These are phyloP conservation scores for Tryphoninae sp. DNA, from an alignment of 2,888 invertebrate species.

Conservation along the genomic window DNA sequence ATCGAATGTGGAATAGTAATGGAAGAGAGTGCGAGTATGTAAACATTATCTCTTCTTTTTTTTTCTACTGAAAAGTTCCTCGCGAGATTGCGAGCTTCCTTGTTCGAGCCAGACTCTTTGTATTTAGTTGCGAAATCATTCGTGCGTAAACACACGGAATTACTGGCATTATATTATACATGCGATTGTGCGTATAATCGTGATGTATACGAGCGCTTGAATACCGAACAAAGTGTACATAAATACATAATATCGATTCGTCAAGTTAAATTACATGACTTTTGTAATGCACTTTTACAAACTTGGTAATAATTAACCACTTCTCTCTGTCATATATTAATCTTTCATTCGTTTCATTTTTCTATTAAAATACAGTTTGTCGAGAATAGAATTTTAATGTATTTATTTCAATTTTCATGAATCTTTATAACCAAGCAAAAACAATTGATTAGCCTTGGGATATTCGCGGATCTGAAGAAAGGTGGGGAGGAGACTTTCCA, in stretches of 20 bases:
- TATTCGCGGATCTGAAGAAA: background rate
- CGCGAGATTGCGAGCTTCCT: background rate
- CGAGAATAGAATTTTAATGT: background rate
- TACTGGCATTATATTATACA: background rate
- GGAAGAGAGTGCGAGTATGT: background rate
- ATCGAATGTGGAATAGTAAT: background rate
- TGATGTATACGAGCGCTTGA: background rate
- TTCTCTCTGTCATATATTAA: background rate
- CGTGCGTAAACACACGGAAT: constrained; percentile 7
- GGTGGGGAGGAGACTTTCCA: background rate
- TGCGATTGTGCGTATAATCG: too few species aligned
- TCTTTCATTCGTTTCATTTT: background rate
- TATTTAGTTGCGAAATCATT: constrained; percentile 1
- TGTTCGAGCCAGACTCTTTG: constrained; percentile 1
- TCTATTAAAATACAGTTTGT: background rate
- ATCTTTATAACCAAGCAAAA: background rate
- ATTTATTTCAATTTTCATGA: background rate
- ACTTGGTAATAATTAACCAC: background rate
- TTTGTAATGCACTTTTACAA: background rate
- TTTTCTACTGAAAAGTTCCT: background rate
- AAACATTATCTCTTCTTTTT: background rate
- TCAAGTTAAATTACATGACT: background rate
- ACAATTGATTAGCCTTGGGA: constrained; percentile 2
- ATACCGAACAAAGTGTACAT: background rate
- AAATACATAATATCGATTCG: background rate